Evolutionary conservation across 92 coral and sea anemone genomes (phyloP).

Genomic region (Actinostola sp.): DNA sequence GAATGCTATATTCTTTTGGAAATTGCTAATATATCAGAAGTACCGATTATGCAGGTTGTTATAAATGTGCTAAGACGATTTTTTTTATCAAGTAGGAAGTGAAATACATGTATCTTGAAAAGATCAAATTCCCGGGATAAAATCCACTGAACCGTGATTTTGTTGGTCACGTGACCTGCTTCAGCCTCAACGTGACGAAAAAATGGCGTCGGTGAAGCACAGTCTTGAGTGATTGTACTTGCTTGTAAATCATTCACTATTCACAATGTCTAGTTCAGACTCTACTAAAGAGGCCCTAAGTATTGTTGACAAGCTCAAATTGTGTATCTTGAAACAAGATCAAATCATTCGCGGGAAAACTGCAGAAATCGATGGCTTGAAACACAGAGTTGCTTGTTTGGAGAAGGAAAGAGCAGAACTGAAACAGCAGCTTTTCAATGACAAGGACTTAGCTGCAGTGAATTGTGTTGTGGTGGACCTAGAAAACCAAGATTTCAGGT

Average conservation of each 20-base stretch:
- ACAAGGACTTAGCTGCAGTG: slow-evolving; percentile 22
- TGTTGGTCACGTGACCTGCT: no score
- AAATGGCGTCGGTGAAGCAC: no score
- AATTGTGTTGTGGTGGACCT: slow-evolving; percentile 4
- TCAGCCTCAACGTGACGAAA: no score
- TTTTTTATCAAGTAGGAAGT: no score
- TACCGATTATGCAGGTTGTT: no score
- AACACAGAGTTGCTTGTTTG: slow-evolving; percentile 33
- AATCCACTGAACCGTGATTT: no score
- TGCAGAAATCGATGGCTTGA: slow-evolving; percentile 60
- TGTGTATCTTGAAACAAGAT: slow-evolving; percentile 81
- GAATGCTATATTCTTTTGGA: no score
- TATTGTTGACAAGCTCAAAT: slow-evolving; percentile 66
- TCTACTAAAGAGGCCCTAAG: slow-evolving; percentile 79
- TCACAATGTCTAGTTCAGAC: slow-evolving; percentile 63
- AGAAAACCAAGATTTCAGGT: slow-evolving; percentile 38
- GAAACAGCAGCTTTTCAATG: slow-evolving; percentile 33
- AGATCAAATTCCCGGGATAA: no score
- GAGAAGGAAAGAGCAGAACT: slow-evolving; percentile 78
- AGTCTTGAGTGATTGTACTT: no score
- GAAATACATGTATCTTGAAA: no score
- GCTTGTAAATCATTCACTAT: neutral
- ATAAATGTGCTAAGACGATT: no score
- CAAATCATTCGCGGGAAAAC: slow-evolving; percentile 65
- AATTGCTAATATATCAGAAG: no score